phyloP scores from a whole-genome alignment of 2,113 vertebrate genomes.

The Pteropus alecto region DNA sequence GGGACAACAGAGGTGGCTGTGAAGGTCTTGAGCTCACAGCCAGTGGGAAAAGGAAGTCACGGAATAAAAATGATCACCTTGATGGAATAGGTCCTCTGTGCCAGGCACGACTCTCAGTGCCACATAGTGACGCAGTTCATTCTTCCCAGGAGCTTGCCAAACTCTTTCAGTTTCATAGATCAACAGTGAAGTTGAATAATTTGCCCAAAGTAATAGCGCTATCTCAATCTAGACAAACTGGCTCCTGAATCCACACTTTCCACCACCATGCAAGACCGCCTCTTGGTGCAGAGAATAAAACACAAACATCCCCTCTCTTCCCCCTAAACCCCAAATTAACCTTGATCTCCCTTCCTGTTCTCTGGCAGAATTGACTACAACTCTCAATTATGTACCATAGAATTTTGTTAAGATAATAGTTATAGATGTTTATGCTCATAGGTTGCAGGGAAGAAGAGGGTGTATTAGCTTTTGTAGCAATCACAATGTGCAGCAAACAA shows the following conservation, averaged over 20 bases:
- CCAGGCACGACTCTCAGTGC: neutral
- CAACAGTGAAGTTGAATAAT: neutral
- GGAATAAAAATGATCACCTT: neutral
- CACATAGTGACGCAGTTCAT: neutral
- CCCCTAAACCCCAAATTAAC: neutral
- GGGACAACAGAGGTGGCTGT: neutral
- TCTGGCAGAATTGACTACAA: neutral
- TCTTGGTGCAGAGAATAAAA: neutral
- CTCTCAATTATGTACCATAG: neutral
- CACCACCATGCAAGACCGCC: neutral
- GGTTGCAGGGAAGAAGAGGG: neutral
- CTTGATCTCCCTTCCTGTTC: neutral
- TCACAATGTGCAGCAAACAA: neutral
- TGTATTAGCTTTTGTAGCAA: neutral
- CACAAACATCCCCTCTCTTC: neutral
- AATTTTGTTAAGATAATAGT: neutral
- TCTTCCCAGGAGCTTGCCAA: neutral
- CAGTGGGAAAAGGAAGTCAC: neutral
- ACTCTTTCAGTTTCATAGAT: too few species aligned
- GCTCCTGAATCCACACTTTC: neutral
- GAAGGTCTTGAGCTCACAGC: neutral
- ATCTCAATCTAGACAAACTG: neutral
- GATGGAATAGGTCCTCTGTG: rapidly evolving
- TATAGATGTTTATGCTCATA: neutral
- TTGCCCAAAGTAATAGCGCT: neutral